Base-by-base conservation (phyloP, 2,113 vertebrate genomes). In the Columbina picui region DNA sequence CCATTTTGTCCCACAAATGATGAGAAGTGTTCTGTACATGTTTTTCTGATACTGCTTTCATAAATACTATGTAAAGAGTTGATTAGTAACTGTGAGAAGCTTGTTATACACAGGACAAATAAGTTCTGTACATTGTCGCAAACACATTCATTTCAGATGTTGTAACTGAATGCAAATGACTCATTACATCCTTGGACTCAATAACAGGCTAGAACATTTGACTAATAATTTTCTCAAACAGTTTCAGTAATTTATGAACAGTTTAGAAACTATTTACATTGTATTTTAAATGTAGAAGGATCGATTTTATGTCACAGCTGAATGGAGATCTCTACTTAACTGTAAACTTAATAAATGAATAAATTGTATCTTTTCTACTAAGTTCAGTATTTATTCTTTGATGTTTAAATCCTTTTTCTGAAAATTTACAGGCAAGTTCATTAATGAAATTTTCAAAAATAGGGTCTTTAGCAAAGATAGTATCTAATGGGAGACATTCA, bases 191-290 rank as follows among this genome's bases (percentile, higher is more conserved):
- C 68, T 83, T 7, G 5, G 30, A 76, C 57, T 82, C 53, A 76
- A 27, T 70, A 88, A 73, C 34, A 70, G 59, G 50, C 67, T 80
- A 39, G 90, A 94, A 74, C 38, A 77, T 74, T 88, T 91, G 75
- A 89, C 77, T 86, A 96, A 85, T 86, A 85, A 77, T 61, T 77
- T 95, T 41, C 63, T 90, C 52, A 77, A 84, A 69, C 41, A 63
- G 47, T 93, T 85, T 84, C 70, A 81, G 75, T 84, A 93, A 96
- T 93, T 95, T 96, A 93, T 95, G 87, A 95, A 84, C 32, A 45
- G 50, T 80, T 88, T 56, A 67, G 43, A 86, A 88, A 71, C 38
- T 90, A 64, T 92, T 94, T 93, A 88, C 71, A n/a, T 60, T 78
- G 68, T 80, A 59, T 79, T 91, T 93, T 77, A 90, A 67, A 80